phyloP scores from a whole-genome alignment of 2,113 vertebrate genomes.

The Rhinolophus sinicus region DNA sequence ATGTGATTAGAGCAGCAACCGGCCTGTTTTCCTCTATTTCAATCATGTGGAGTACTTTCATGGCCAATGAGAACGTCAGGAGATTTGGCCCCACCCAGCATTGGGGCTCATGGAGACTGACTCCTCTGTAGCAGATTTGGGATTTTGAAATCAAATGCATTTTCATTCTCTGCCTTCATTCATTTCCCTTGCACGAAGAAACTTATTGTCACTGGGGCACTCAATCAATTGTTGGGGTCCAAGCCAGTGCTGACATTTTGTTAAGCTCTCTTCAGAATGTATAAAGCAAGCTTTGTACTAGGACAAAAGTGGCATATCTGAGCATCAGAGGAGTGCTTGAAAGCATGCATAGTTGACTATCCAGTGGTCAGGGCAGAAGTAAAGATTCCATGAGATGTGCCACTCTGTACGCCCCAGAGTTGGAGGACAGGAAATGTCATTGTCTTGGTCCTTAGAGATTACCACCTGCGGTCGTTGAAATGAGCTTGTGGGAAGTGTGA shows the following conservation, averaged over 20 bases:
- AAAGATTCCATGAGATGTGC: background rate
- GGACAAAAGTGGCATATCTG: background rate
- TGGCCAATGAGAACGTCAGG: background rate
- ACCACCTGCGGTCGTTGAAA: background rate
- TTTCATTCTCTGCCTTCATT: background rate
- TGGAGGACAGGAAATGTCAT: background rate
- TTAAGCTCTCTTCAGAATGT: background rate
- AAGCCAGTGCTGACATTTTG: background rate
- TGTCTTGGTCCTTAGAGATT: background rate
- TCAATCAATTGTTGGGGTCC: background rate
- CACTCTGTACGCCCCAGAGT: background rate
- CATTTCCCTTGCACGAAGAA: background rate
- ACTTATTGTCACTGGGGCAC: background rate
- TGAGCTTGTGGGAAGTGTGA: background rate
- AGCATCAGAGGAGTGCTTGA: background rate
- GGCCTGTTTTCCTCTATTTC: background rate
- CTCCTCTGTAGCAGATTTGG: background rate
- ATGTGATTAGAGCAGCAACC: background rate
- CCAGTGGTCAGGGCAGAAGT: background rate
- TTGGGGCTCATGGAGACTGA: background rate
- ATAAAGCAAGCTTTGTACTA: background rate
- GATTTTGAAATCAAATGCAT: slow-evolving; percentile 46
- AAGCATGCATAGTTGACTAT: background rate
- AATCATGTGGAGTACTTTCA: background rate
- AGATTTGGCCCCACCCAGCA: background rate